phyloP scores from a whole-genome alignment of 2,888 invertebrate genomes.

The Protodeltote pygarga region DNA sequence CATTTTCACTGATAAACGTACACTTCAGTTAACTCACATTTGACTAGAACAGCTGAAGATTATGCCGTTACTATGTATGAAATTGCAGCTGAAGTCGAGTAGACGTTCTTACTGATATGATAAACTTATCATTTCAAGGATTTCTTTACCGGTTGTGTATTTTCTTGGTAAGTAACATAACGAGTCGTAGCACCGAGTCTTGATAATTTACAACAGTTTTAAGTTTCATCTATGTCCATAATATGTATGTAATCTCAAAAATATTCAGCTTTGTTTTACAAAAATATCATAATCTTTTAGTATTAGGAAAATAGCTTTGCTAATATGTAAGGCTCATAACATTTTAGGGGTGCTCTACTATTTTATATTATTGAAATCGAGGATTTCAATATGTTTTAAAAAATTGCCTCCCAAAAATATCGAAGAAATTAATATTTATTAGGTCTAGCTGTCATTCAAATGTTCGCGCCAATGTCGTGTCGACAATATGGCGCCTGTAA shows the following conservation, averaged over 20 bases:
- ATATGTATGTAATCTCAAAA: conserved; percentile 18
- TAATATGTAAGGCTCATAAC: conserved; percentile 11
- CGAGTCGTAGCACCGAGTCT: not conserved
- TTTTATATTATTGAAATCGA: not conserved
- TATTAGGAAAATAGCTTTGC: conserved; percentile 14
- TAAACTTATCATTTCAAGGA: not conserved
- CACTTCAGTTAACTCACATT: conserved; percentile 29
- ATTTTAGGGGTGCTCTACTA: conserved; percentile 1
- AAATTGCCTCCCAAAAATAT: not conserved
- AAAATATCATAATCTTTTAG: conserved; percentile 19
- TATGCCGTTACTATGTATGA: conserved; percentile 8
- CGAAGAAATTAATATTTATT: too few relatives aligned
- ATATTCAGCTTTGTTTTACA: conserved; percentile 31
- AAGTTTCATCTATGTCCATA: not conserved
- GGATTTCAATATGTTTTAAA: not conserved
- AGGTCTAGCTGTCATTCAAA: conserved; percentile 42
- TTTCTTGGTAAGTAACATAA: not conserved
- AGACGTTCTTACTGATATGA: not conserved
- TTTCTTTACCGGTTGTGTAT: not conserved
- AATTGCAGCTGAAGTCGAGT: conserved; percentile 7
- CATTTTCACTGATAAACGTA: conserved; percentile 10
- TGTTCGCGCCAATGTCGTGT: conserved; percentile 25
- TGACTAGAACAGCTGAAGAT: conserved; percentile 50
- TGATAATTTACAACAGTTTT: not conserved
- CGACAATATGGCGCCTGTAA: conserved; percentile 16